Evolutionary conservation across 2,113 vertebrate species (phyloP), one percentile per base, ranked within the genome.

Genomic region (Pristiophorus japonicus): DNA sequence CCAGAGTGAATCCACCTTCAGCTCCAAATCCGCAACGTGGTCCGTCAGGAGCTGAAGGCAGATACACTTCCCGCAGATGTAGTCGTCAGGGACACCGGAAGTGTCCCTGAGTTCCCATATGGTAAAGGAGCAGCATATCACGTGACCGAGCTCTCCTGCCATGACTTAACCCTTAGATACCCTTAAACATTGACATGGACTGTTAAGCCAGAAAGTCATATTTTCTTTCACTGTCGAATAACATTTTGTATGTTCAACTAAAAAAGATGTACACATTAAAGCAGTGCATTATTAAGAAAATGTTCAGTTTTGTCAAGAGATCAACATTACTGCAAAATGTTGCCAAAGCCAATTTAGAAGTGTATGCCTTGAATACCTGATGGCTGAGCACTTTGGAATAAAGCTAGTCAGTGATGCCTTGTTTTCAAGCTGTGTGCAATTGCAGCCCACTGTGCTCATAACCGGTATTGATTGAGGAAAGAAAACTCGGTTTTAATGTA

Each of bases 341-440:
- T 90, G 85, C 51, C 87, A 90, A 55, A 90, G 55, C 51, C 51
- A 59, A 34, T 90, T 90, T 90, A 16, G 51, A 59, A 34, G 30
- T 59, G 27, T 90, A 59, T 59, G 87, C 27, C 55, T 59, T 90
- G 87, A 59, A 90, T 59, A 90, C 51, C 51, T 59, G 27, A 85
- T 14, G 11, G 51, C 51, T 59, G 87, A 90, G 30, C 30, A 34
- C 24, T 90, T 90, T 90, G 45, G 51, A 90, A 90, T 90, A 90
- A 59, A 34, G 51, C 51, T 34, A 30, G 27, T 90, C 87, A 90
- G 30, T 4, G 30, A 62, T 90, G 87, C 12, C 51, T 90, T 90
- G 87, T 90, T 90, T 90, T 90, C 87, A 90, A 5, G 51, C 87
- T 90, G 47, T 90, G 87, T 30, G 87, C 30, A 59, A 90, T 90